Conservation (phyloP, 2,888 invertebrate genomes). For the Gryllus longicercus region DNA sequence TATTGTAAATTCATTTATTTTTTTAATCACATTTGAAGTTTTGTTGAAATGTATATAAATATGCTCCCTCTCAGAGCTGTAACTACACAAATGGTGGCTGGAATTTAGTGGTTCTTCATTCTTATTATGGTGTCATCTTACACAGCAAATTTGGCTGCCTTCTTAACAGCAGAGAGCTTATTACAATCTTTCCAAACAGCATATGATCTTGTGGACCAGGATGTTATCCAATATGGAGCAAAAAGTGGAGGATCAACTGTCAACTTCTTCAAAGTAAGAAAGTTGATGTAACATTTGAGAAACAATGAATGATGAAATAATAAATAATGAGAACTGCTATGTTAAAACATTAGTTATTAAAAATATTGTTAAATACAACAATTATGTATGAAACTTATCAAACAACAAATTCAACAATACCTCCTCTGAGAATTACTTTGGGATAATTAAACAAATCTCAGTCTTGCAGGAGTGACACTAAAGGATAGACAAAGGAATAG, state of each 20-base stretch:
- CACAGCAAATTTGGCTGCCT: constrained; percentile 88
- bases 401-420: no score
- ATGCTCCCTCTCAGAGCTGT: constrained; percentile 62
- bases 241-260: constrained; percentile 55
- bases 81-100: constrained; percentile 82
- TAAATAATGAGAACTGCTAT: no score
- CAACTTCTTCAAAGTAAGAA: constrained; percentile 55
- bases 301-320: no score
- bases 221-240: constrained; percentile 58
- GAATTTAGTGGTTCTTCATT: constrained; percentile 87
- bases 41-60: background rate
- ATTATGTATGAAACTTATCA: no score
- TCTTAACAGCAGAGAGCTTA: constrained; percentile 72
- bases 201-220: constrained; percentile 56
- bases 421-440: no score
- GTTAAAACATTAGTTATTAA: no score
- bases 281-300: background rate
- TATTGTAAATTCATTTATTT: no score
- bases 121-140: constrained; percentile 83
- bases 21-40: no score
- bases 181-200: constrained; percentile 46
- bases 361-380: no score
- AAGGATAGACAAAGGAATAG: no score
- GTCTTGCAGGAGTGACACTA: no score
- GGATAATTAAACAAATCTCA: no score